Base-by-base conservation (phyloP, 2,113 vertebrate species). In the Nestor notabilis region DNA sequence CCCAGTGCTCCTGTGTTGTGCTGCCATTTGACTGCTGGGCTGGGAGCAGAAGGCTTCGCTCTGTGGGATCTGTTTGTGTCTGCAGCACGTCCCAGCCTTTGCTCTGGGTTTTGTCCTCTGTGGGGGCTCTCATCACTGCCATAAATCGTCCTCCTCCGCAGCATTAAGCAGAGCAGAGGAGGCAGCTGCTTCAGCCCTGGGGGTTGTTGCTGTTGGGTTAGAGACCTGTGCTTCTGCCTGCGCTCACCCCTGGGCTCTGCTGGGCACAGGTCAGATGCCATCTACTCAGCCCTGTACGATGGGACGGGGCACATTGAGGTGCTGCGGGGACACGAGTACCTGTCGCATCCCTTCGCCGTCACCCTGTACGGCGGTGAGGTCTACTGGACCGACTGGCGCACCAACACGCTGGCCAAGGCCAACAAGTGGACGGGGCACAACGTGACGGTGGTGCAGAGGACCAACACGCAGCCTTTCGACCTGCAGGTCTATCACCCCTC, bases 401-500 rank as follows among this genome's bases (percentile, higher is more conserved):
- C 99, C 70, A 99, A 99, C 97, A 99, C 99, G 0, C 95, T 99
- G 97, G 99, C 99, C 95, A 99, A 99, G 97, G 99, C 99, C 95
- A 99, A 99, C 98, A 99, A 99, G 96, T 99, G 99, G 99, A 99
- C 99, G 0, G 99, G 99, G 71, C 98, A 99, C 97, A 99, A 99
- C 3, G 99, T 99, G 93, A 99, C 99, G 0, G 99, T 99, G 69
- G 99, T 99, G 69, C 99, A 99, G 95, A 98, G 99, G 72, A 99
- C 99, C 97, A 99, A 99, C 96, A 99, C 99, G 0, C 99, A 99
- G 96, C 99, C 99, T 23, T 99, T 99, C 13, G 99, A 99, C 98
- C 98, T 99, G 93, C 99, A 99, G 96, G 99, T 99, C 65, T 99
- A 99, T 87, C 99, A 99, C 97, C 99, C 99, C 0, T 99, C 99